Conservation (phyloP, 2,797 vertebrate species). For the Chlorospingus flavigularis region DNA sequence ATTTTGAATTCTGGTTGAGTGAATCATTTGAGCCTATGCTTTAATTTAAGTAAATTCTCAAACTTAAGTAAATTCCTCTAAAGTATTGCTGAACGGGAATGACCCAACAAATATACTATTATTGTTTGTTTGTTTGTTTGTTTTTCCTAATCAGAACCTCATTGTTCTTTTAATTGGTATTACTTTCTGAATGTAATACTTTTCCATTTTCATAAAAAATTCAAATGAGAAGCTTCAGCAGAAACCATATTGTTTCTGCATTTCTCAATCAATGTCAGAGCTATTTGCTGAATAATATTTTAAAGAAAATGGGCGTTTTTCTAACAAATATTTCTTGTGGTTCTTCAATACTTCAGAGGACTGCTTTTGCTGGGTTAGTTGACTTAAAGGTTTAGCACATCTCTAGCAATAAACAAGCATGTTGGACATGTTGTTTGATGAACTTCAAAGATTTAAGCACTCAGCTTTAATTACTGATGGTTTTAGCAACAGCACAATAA, state of each 20-base stretch:
- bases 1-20: not conserved
- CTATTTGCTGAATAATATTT: not conserved
- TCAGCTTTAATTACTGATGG: slow-evolving; percentile 77
- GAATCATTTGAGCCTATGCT: not conserved
- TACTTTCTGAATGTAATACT: not conserved
- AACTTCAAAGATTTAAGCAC: slow-evolving; percentile 87
- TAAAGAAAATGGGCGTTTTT: not conserved
- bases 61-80: not conserved
- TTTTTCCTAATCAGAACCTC: not conserved
- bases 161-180: not conserved
- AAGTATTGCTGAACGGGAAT: not conserved
- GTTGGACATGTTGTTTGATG: slow-evolving; percentile 84
- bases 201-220: not conserved
- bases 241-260: not conserved
- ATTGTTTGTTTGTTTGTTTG: not conserved
- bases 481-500: slow-evolving; percentile 65
- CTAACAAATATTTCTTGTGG: not conserved
- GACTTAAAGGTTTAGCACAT: slow-evolving; percentile 36
- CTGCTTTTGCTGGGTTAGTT: not conserved
- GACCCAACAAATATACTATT: not conserved
- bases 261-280: not conserved
- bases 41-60: not conserved
- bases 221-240: not conserved
- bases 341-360: not conserved
- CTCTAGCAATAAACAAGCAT: slow-evolving; percentile 50